phyloP scores from a whole-genome alignment of 2,797 vertebrate genomes.

The Gobionotothen gibberifrons region DNA sequence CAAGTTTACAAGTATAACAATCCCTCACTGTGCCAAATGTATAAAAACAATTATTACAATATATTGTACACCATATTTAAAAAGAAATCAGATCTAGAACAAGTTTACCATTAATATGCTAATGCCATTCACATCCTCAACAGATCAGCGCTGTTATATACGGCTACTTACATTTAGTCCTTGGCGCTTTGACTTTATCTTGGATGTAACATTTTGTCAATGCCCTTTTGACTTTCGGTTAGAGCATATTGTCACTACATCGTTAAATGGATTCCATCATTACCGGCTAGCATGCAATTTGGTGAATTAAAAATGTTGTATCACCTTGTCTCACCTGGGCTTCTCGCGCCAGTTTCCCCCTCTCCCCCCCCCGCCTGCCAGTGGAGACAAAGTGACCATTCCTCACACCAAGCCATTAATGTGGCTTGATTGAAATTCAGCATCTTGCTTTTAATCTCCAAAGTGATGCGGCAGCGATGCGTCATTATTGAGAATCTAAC shows the following conservation, averaged over 20 bases:
- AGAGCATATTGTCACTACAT: constrained; percentile 59
- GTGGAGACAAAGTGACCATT: constrained; percentile 81
- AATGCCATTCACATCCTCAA: constrained; percentile 38
- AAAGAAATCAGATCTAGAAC: constrained; percentile 19
- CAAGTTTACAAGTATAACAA: too few species aligned
- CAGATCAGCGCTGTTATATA: constrained; percentile 47
- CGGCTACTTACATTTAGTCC: constrained; percentile 46
- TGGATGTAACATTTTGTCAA: constrained; percentile 47
- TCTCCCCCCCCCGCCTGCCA: constrained; percentile 63
- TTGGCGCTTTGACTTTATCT: constrained; percentile 66
- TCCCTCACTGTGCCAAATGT: constrained; percentile 1
- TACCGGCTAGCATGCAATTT: constrained; percentile 73
- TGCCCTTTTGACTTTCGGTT: constrained; percentile 58
- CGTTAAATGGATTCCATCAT: constrained; percentile 73
- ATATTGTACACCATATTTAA: constrained; percentile 19
- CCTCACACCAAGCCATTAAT: constrained; percentile 81
- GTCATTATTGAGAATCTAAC: constrained; percentile 86
- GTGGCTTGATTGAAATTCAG: constrained; percentile 87
- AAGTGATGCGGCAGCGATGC: constrained; percentile 85
- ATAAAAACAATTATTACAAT: constrained; percentile 6
- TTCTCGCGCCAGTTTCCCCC: constrained; percentile 42
- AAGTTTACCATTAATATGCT: constrained; percentile 27
- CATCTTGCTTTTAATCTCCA: constrained; percentile 89
- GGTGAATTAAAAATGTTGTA: constrained; percentile 74
- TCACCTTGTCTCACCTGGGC: constrained; percentile 78